A percentile compares a stretch with the other conserved stretches of the same genome.
phyloP scores from a whole-genome alignment of 2,113 vertebrate genomes.

The Serinus canaria region DNA sequence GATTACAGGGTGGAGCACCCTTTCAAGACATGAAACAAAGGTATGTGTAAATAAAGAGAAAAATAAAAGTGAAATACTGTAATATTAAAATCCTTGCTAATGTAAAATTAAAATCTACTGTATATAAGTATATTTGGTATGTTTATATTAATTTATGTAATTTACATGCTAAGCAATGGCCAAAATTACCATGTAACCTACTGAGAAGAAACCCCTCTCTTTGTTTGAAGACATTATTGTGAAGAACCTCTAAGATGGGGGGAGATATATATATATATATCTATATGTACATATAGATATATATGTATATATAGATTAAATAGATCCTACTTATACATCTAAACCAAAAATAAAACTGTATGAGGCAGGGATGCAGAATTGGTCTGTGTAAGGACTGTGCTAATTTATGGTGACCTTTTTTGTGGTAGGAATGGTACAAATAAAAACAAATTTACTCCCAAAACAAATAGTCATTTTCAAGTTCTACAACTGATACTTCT shows the following conservation, averaged over 20 bases:
- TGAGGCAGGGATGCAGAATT: background rate
- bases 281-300: background rate
- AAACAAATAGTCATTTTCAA: background rate
- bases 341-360: background rate
- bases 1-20: background rate
- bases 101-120: background rate
- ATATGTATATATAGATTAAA: background rate
- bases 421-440: background rate
- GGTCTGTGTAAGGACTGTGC: background rate
- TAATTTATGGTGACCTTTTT: background rate
- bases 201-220: background rate
- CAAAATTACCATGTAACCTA: background rate
- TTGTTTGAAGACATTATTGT: background rate
- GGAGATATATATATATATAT: too few relatives aligned
- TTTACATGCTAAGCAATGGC: background rate
- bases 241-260: background rate
- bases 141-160: background rate
- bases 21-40: background rate
- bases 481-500: background rate
- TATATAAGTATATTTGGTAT: background rate
- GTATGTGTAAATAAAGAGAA: background rate
- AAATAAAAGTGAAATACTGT: background rate
- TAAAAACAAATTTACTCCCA: background rate
- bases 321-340: background rate
- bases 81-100: background rate